Conservation (phyloP, 2,113 vertebrate genomes). For the Pituophis catenifer region DNA sequence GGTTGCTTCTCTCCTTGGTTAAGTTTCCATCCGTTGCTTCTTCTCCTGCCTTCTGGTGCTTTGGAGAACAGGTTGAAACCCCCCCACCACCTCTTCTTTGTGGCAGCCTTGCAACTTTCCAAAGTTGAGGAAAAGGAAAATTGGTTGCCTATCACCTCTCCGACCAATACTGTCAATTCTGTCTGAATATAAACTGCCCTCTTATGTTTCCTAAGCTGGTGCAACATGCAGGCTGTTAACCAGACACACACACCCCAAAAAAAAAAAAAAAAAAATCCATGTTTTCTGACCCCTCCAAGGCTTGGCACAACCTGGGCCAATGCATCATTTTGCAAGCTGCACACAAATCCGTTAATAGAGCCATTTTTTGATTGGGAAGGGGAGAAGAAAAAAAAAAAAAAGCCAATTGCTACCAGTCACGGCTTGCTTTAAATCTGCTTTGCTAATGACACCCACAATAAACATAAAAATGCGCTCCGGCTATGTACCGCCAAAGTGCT, state of each 20-base stretch:
- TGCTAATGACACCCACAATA: conserved; percentile 26
- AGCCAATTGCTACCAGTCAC: conserved; percentile 39
- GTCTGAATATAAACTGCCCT: not conserved
- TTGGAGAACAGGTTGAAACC: too few relatives aligned
- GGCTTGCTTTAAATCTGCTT: conserved; percentile 37
- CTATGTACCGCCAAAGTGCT: conserved; percentile 44
- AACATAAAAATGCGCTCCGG: conserved; percentile 46
- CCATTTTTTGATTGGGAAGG: conserved; percentile 22
- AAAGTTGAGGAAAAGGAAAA: not conserved
- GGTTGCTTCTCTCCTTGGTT: too few relatives aligned
- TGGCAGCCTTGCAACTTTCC: not conserved
- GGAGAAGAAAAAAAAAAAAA: not conserved
- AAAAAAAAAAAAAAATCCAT: not conserved
- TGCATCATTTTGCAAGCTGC: conserved; percentile 28
- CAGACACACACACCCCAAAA: not conserved
- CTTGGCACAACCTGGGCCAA: conserved; percentile 10
- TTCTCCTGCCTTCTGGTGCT: too few relatives aligned
- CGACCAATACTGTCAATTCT: not conserved
- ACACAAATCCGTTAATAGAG: accelerated
- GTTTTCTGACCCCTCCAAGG: not conserved
- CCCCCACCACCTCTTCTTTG: too few relatives aligned
- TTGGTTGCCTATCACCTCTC: not conserved
- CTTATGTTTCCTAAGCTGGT: not conserved
- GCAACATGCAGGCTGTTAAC: not conserved
- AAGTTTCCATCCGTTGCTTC: too few relatives aligned